phyloP scores from a whole-genome alignment of 2,797 vertebrate species.

The Parotocinclus haroldoi region DNA sequence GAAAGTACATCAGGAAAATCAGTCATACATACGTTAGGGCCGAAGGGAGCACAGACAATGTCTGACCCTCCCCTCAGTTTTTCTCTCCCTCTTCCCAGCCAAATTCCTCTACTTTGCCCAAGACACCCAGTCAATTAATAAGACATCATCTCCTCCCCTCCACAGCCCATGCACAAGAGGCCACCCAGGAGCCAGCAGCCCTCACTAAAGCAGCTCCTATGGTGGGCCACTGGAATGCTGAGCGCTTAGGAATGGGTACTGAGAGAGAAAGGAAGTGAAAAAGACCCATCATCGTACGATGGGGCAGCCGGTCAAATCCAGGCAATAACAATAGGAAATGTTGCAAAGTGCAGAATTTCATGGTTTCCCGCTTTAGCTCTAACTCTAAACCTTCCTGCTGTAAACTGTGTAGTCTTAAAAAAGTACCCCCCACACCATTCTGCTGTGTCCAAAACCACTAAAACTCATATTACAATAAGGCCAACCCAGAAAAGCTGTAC shows the following conservation, averaged over 20 bases:
- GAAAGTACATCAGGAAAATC: constrained; percentile 12
- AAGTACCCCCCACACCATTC: too few species aligned
- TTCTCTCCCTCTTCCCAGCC: constrained; percentile 47
- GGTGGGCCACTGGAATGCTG: constrained; percentile 93
- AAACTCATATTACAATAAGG: too few species aligned
- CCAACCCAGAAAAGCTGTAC: too few species aligned
- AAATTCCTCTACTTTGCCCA: constrained; percentile 73
- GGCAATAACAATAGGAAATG: constrained; percentile 68
- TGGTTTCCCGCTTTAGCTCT: constrained; percentile 46
- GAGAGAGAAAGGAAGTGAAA: constrained; percentile 65
- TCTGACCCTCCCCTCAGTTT: constrained; percentile 12
- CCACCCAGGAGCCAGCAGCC: constrained; percentile 89
- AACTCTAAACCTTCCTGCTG: constrained; percentile 1
- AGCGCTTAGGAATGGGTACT: constrained; percentile 59
- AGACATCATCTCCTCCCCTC: constrained; percentile 80
- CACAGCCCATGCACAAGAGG: constrained; percentile 69
- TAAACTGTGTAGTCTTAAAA: too few species aligned
- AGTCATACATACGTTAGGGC: constrained; percentile 28
- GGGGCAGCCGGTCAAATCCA: constrained; percentile 65
- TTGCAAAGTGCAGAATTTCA: constrained; percentile 56
- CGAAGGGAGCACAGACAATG: constrained; percentile 13
- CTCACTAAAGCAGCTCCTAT: constrained; percentile 89
- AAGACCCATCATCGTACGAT: constrained; percentile 65
- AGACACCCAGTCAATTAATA: constrained; percentile 83
- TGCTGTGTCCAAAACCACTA: too few species aligned